Base-by-base conservation (phyloP, 64 coral and sea anemone genomes). In the Stichodactyla mertensii region DNA sequence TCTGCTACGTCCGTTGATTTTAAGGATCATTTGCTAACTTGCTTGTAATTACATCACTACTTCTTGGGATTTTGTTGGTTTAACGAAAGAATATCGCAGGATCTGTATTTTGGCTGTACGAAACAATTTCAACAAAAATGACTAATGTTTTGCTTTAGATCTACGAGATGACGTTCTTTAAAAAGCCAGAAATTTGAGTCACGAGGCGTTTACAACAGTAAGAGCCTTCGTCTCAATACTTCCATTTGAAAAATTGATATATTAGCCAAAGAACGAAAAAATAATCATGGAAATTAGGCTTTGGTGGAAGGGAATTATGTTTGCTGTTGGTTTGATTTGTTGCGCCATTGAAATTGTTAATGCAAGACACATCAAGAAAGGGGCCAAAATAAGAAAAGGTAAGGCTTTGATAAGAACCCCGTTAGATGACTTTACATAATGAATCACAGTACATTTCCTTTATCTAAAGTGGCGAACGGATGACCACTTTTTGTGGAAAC, bases 351-450 rank as follows among this genome's bases (percentile, higher is more conserved):
- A 74, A 31, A 31, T 11, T 13, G 22, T 74, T 74, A 11, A 74
- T 11, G 69, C 24, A 28, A 9, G 69, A 14, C 69, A 74, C 10
- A 74, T 74, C 69, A 74, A 74, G 12, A 74, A 13, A 31, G 24
- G 28, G 55, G 23, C 54, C 55, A 28, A 84, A 62, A 84, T 2
- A 6, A 57, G 0, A 20, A 19, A 59, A 84, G 55, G 54, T 55
- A 89, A 71, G 85, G 86, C 56, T 78, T 88, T 57, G 86, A 12
- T 36, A 83, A 59, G 20, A 84, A 83, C 62, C 16, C 62, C 12
- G 6, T 20, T 19, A 66, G 18, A 66, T 19, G 1, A 45, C 56
- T 58, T 58, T 58, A 9, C 14, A 11, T 58, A 58, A 11, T 58
- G 14, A 58, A 58, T 58, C 14, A 58, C 14, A 58, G 4, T 58